Evolutionary conservation across 2,113 vertebrate genomes (phyloP).

Genomic region (Tragelaphus buxtoni): DNA sequence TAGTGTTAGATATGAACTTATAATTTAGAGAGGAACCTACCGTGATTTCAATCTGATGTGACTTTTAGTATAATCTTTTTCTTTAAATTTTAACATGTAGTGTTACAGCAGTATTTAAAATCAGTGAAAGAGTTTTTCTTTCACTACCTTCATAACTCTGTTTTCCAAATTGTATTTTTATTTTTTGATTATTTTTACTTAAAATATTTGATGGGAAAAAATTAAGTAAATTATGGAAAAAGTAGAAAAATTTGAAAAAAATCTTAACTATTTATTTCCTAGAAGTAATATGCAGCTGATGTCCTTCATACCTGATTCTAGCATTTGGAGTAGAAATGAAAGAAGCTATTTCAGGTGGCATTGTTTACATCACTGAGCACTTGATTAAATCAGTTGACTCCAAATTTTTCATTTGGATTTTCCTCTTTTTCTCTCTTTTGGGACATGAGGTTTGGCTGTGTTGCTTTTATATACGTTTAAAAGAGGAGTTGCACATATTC

Average conservation of each 20-base stretch:
- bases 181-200: conserved; percentile 23
- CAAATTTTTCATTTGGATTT: neutral
- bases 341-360: neutral
- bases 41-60: neutral
- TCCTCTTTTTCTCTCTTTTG: neutral
- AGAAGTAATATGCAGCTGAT: neutral
- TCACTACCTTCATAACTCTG: neutral
- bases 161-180: neutral
- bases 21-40: conserved; percentile 21
- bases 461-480: neutral
- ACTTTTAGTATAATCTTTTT: conserved; percentile 19
- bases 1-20: neutral
- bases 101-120: neutral
- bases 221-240: conserved; percentile 10
- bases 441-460: neutral
- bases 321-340: neutral
- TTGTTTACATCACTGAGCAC: neutral
- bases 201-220: neutral
- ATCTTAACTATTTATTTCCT: conserved; percentile 19
- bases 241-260: neutral
- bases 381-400: neutral
- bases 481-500: neutral
- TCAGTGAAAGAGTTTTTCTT: neutral
- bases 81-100: conserved; percentile 8
- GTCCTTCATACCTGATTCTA: neutral